A percentile compares a stretch with the other conserved stretches of the same genome.
phyloP scores from a whole-genome alignment of 1,140 invertebrate genomes.

The Drosophila nigrodunni region DNA sequence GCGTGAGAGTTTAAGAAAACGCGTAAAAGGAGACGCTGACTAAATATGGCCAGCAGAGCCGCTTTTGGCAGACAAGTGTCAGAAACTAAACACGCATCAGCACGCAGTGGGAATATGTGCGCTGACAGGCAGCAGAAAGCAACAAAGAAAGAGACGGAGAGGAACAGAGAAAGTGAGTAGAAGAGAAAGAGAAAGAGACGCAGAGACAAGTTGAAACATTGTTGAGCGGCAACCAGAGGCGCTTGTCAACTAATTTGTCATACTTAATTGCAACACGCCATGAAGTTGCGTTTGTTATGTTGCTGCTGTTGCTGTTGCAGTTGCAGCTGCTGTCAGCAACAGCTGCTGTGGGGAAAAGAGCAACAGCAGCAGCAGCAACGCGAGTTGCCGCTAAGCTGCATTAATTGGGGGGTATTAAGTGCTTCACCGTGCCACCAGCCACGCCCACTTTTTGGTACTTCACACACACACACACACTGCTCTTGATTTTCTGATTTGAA shows the following conservation, averaged over 20 bases:
- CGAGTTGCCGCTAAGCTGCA: conserved; percentile 44
- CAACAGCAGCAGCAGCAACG: neutral
- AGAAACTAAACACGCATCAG: conserved; percentile 50
- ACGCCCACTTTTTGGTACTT: no score
- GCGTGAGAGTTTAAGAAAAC: neutral
- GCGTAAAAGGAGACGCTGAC: neutral
- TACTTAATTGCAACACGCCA: conserved; percentile 66
- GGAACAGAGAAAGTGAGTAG: conserved; percentile 16
- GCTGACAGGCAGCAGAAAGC: conserved; percentile 16
- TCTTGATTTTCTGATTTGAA: conserved; percentile 21
- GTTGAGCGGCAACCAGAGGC: conserved; percentile 45
- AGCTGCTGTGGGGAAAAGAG: neutral
- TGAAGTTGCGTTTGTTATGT: conserved; percentile 45
- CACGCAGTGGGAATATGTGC: conserved; percentile 12
- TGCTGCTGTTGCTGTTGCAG: conserved; percentile 8
- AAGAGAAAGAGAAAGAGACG: conserved; percentile 12
- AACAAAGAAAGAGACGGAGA: neutral
- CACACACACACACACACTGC: neutral
- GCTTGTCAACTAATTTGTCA: conserved; percentile 68
- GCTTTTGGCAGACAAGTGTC: conserved; percentile 34
- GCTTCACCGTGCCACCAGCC: neutral
- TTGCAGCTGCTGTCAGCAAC: conserved; percentile 18
- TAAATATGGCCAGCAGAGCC: neutral
- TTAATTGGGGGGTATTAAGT: conserved; percentile 61
- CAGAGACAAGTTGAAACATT: conserved; percentile 39